These are phyloP conservation scores for Penaeus chinensis DNA, from an alignment of 1,140 invertebrate genomes.

Conservation along the genomic window DNA sequence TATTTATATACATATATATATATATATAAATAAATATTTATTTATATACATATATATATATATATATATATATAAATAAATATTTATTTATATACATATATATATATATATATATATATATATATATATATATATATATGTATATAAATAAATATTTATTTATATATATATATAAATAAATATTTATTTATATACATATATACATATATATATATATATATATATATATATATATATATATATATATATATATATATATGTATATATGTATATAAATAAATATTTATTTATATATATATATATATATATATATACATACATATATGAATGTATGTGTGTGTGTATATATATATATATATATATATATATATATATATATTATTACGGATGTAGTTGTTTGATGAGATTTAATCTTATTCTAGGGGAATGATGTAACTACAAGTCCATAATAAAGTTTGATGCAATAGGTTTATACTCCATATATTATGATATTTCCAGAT, in stretches of 20 bases:
- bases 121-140: conserved; percentile 30
- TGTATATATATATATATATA: conserved; percentile 36
- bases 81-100: conserved; percentile 6
- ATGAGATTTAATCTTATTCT: no score
- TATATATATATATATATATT: conserved; percentile 20
- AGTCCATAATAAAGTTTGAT: no score
- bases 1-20: conserved; percentile 31
- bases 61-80: conserved; percentile 35
- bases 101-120: conserved; percentile 33
- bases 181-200: conserved; percentile 25
- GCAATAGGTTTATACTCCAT: no score
- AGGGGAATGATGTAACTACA: no score
- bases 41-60: conserved; percentile 28
- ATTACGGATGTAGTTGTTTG: background rate
- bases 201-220: conserved; percentile 32
- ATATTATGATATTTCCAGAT: no score
- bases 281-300: conserved; percentile 32
- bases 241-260: conserved; percentile 36
- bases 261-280: conserved; percentile 13
- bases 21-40: conserved; percentile 26
- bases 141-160: conserved; percentile 16
- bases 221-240: conserved; percentile 30
- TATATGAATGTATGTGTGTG: conserved; percentile 3
- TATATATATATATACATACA: conserved; percentile 30
- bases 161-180: background rate